A percentile compares a stretch with the other conserved stretches of the same genome.
Evolutionary conservation across 2,797 vertebrate genomes (phyloP).

Genomic region (Urophycis tenuis): DNA sequence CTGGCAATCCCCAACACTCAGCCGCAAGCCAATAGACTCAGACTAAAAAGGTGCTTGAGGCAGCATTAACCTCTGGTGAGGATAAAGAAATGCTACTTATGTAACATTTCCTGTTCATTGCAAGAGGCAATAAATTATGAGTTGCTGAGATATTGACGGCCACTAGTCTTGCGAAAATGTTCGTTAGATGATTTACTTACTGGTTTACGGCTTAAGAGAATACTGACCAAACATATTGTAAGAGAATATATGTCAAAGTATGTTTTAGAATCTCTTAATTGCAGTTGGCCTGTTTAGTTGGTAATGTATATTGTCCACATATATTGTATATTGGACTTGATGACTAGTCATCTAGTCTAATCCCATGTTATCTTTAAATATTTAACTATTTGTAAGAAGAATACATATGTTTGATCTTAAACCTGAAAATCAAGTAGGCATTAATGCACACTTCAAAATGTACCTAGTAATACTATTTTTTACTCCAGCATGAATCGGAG

Average conservation of each 20-base stretch:
- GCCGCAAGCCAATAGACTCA: not conserved
- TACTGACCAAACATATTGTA: not conserved
- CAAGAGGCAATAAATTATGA: not conserved
- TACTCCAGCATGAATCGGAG: no score
- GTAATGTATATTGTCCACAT: not conserved
- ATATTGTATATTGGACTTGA: no score
- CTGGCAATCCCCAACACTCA: not conserved
- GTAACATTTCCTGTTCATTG: not conserved
- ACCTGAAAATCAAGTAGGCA: conserved; percentile 1
- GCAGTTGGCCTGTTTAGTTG: not conserved
- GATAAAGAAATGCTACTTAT: not conserved
- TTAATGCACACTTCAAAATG: not conserved
- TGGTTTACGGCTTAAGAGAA: not conserved
- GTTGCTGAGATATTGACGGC: not conserved
- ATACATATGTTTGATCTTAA: not conserved
- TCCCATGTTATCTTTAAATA: not conserved
- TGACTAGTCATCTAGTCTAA: no score
- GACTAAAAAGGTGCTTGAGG: not conserved
- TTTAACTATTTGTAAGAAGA: not conserved
- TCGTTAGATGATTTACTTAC: not conserved
- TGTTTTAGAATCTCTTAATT: not conserved
- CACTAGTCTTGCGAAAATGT: not conserved
- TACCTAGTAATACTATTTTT: not conserved
- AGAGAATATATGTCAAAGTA: not conserved
- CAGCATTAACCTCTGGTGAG: not conserved